Conservation (phyloP, 2,113 vertebrate genomes). For the Eublepharis macularius region DNA sequence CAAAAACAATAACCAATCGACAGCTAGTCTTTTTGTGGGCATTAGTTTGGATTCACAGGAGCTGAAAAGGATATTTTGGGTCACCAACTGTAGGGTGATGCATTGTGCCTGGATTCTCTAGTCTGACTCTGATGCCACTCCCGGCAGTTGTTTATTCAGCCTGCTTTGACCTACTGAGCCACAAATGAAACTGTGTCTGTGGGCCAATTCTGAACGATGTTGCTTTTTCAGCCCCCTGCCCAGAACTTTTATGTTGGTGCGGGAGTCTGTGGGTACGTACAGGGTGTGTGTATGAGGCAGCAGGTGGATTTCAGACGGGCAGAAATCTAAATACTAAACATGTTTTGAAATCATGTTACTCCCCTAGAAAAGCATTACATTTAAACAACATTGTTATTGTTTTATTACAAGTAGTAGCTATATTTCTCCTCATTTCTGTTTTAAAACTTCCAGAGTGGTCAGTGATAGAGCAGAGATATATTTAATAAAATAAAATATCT, state of each 20-base stretch:
- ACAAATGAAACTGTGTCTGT: not conserved
- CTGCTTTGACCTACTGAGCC: slow-evolving; percentile 4
- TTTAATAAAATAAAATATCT: too few relatives aligned
- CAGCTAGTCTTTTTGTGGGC: not conserved
- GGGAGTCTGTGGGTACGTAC: not conserved
- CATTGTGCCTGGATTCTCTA: not conserved
- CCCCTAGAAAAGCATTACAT: not conserved
- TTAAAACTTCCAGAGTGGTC: too few relatives aligned
- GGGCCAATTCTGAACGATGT: not conserved
- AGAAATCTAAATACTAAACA: not conserved
- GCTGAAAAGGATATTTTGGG: slow-evolving; percentile 2
- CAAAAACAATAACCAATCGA: not conserved
- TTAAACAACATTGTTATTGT: not conserved
- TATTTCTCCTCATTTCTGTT: too few relatives aligned
- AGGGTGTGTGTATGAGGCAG: too few relatives aligned
- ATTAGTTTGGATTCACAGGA: not conserved
- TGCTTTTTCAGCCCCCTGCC: not conserved
- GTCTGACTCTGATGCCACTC: not conserved
- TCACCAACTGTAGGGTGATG: not conserved
- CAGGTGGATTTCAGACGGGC: too few relatives aligned
- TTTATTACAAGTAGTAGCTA: too few relatives aligned
- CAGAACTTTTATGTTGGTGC: not conserved
- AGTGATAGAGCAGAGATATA: too few relatives aligned
- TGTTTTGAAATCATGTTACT: too few relatives aligned
- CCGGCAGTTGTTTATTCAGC: not conserved